Evolutionary conservation across 2,888 invertebrate species (phyloP), one percentile per base, ranked within the genome.

Genomic region (Nineta flava): DNA sequence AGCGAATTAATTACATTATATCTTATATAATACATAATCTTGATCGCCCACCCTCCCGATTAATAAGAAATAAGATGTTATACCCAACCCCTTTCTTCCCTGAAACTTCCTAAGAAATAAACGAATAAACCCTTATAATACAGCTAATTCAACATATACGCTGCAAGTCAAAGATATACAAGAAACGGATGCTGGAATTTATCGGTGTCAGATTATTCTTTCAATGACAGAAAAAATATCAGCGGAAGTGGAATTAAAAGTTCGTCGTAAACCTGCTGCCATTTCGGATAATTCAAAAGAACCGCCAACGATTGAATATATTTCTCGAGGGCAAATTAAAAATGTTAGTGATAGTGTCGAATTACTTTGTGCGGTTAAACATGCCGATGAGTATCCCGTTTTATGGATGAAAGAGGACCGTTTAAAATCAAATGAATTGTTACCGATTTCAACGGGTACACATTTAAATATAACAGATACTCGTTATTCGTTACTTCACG

Each of bases 201-300:
- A 93, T 65, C 81, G 84, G 55, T 93, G 93, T 59, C 88, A 91
- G 63, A 83, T 93, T 16, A 68, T 91, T n/a, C 83, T 91, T 51
- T 83, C 87, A 0, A 72, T 87, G 0, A 83, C 75, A 54, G 88
- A 81, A 65, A 81, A 81, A 63, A 83, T 91, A 31, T 77, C 81
- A 0, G 92, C 90, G 0, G 82, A 86, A 61, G 92, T 92, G 3
- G 83, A 87, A 58, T 69, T 93, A 0, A 82, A 86, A 58, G 92
- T 93, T 1, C 74, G 92, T n/a, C 74, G 88, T 49, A 91, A 91
- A 0, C 93, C 93, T n/a, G n/a, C n/a, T 12, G 82, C 92, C 59
- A 92, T 93, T 57, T 88, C 88, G 1, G 93, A 93, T 62, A 93
- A 93, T 66, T n/a, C n/a, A n/a, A n/a, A n/a, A n/a, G n/a, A n/a